phyloP scores from a whole-genome alignment of 2,888 invertebrate genomes.

The Tetranychus piercei region DNA sequence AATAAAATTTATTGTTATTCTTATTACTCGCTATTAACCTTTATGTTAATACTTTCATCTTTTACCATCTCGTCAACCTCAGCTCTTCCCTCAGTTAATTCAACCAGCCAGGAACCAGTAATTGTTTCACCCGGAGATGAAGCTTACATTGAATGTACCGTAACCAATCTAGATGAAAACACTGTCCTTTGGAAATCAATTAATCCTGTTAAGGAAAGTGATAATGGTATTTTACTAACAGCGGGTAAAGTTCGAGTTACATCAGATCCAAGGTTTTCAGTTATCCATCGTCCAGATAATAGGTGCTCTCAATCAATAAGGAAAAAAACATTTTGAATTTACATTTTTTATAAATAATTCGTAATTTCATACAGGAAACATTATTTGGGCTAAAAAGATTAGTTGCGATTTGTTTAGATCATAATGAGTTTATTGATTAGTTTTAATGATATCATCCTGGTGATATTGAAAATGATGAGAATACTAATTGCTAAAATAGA shows the following conservation, averaged over 20 bases:
- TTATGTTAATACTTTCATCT: neutral
- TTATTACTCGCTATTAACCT: neutral
- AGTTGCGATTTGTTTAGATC: too few species aligned
- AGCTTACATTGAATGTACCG: slow-evolving; percentile 60
- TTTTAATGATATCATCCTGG: too few species aligned
- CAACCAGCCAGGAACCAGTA: slow-evolving; percentile 33
- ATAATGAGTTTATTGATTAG: too few species aligned
- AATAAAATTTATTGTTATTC: neutral
- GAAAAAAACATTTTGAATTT: too few species aligned
- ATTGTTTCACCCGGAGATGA: slow-evolving; percentile 52
- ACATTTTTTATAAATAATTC: too few species aligned
- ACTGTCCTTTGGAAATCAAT: slow-evolving; percentile 38
- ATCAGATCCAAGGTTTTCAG: slow-evolving; percentile 49
- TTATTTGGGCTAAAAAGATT: too few species aligned
- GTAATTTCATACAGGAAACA: too few species aligned
- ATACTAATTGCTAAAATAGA: too few species aligned
- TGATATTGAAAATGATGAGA: too few species aligned
- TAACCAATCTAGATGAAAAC: slow-evolving; percentile 47
- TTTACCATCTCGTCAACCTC: neutral
- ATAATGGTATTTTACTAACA: slow-evolving; percentile 37
- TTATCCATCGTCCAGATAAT: slow-evolving; percentile 41
- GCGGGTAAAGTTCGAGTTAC: slow-evolving; percentile 56
- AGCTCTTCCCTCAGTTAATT: slow-evolving; percentile 13
- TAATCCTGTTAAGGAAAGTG: neutral
- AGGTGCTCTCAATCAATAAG: too few species aligned